A percentile compares a stretch with the other conserved stretches of the same genome.
These are phyloP conservation scores for Atractosteus spatula DNA, from an alignment of 2,113 vertebrate genomes.

Conservation along the genomic window DNA sequence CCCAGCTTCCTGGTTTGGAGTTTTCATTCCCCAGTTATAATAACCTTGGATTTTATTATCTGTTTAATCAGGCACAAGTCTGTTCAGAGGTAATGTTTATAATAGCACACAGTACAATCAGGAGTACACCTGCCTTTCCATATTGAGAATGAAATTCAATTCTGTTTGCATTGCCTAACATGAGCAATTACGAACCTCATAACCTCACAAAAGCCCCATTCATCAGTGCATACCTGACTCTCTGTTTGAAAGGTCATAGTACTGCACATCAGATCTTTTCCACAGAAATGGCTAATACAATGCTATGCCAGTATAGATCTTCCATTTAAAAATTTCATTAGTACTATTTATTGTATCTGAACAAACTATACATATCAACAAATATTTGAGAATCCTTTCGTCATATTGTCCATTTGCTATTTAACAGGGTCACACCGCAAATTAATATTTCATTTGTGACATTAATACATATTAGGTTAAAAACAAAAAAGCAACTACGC, in stretches of 20 bases:
- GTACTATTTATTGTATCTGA: too few relatives aligned
- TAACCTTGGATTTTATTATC: not conserved
- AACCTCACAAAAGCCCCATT: not conserved
- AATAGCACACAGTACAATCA: conserved; percentile 14
- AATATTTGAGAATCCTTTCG: too few relatives aligned
- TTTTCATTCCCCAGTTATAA: not conserved
- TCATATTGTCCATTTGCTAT: too few relatives aligned
- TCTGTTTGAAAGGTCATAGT: not conserved
- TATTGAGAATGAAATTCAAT: conserved; percentile 32
- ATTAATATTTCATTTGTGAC: too few relatives aligned
- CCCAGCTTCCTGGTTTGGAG: not conserved
- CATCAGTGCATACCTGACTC: not conserved
- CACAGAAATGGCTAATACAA: too few relatives aligned
- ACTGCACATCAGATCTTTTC: too few relatives aligned
- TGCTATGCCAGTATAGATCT: too few relatives aligned
- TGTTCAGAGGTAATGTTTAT: conserved; percentile 22
- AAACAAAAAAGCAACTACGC: too few relatives aligned
- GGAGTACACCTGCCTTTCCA: conserved; percentile 19
- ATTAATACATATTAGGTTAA: too few relatives aligned
- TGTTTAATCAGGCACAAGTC: conserved; percentile 19
- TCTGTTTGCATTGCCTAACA: conserved; percentile 26
- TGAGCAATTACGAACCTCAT: conserved; percentile 18
- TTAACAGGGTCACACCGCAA: too few relatives aligned
- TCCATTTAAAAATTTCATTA: too few relatives aligned
- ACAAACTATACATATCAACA: too few relatives aligned